Evolutionary conservation across 2,888 invertebrate species (phyloP), one percentile per base, ranked within the genome.

Genomic region (Norana najaformis): DNA sequence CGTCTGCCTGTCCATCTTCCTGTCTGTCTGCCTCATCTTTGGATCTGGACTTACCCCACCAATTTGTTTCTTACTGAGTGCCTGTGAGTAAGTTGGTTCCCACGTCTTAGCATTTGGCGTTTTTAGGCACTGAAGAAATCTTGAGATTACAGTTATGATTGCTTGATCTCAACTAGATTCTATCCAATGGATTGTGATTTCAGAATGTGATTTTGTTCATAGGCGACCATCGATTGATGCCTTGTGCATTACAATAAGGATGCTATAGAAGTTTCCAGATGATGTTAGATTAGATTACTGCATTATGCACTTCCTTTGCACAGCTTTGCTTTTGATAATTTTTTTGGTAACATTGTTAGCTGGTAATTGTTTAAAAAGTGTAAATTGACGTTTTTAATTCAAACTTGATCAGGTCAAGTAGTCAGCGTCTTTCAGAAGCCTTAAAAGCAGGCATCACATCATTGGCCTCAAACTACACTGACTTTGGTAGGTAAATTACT

Each of bases 401-500:
- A n/a, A 69, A 69, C 69, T 30, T 69, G n/a, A 4, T 85, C 23
- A 94, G 98, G 93, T 96, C 97, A 92, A 98, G 98, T 93, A 97
- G 98, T 94, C 96, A 96, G 0, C 95, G 96, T 0, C 94, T 99
- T 88, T 96, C 97, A 0, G 96, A 97, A 90, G 97, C 98, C 1
- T 97, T 97, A 0, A 96, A 96, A 6, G 97, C 97, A 94, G 99
- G 98, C 1, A 96, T 98, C 13, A 96, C 96, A 93, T 97, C 97
- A 0, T 94, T 98, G 30, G 96, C 96, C 89, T 97, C 97, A 13
- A 96, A 96, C 89, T 96, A 97, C 0, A 96, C 96, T 90, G 97
- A 98, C 95, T 98, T 97, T 94, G 98, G 97, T 95, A 93, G 90
- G 92, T 91, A 85, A 35, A 30, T 11, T 20, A 41, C 38, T 34